A percentile compares a stretch with the other conserved stretches of the same genome.
Evolutionary conservation across 1,140 invertebrate species (phyloP).

Genomic region (Bombus breviceps): DNA sequence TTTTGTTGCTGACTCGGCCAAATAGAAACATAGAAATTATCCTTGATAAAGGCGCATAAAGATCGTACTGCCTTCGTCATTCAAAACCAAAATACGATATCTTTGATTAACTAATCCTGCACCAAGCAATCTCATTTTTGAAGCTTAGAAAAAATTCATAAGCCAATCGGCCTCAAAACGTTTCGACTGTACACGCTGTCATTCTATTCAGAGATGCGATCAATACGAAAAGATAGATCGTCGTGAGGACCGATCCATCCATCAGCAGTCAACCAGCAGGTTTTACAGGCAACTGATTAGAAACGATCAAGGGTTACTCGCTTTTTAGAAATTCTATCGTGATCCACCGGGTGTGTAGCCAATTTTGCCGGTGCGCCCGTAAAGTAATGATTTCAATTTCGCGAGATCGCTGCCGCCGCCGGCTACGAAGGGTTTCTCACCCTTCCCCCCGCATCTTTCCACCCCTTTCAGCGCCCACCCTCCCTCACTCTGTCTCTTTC

Average conservation of each 20-base stretch:
- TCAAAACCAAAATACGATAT: too few species aligned
- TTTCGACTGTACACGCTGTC: not conserved
- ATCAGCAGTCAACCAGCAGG: not conserved
- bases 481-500: conserved; percentile 35
- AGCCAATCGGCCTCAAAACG: not conserved
- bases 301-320: conserved; percentile 32
- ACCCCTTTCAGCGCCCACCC: conserved; percentile 47
- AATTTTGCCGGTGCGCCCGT: conserved; percentile 68
- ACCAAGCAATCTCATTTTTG: too few species aligned
- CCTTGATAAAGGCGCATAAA: too few species aligned
- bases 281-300: conserved; percentile 15
- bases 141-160: too few species aligned
- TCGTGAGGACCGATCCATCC: not conserved
- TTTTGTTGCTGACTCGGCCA: too few species aligned
- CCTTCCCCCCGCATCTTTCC: conserved; percentile 28
- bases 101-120: too few species aligned
- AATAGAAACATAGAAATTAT: too few species aligned
- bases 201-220: not conserved
- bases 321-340: conserved; percentile 75
- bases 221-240: not conserved
- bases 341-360: conserved; percentile 64
- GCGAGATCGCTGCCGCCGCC: conserved; percentile 76
- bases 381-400: conserved; percentile 83
- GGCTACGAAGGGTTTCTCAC: conserved; percentile 58
- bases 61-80: too few species aligned